Evolutionary conservation across 2,888 invertebrate genomes (phyloP).

Genomic region (Nasonia oneida): DNA sequence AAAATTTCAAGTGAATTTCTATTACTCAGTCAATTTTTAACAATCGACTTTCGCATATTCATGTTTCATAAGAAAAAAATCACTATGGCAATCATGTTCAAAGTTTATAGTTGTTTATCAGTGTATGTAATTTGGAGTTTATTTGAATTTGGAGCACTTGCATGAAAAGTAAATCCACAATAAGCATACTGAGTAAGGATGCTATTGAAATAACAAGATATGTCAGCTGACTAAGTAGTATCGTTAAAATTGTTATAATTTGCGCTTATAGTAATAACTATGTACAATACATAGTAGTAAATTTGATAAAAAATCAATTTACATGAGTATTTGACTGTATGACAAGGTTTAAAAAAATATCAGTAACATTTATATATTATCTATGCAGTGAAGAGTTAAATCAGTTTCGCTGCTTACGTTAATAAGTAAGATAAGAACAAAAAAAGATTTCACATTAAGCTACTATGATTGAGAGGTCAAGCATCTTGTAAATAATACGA

Average conservation of each 20-base stretch:
- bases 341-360: slow-evolving; percentile 21
- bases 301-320: slow-evolving; percentile 25
- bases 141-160: slow-evolving; percentile 55
- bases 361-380: slow-evolving; percentile 45
- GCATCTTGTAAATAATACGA: slow-evolving; percentile 28
- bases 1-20: neutral
- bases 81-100: slow-evolving; percentile 16
- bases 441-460: slow-evolving; percentile 55
- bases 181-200: slow-evolving; percentile 26
- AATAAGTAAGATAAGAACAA: slow-evolving; percentile 49
- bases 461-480: slow-evolving; percentile 48
- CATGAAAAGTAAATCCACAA: slow-evolving; percentile 61
- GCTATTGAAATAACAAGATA: slow-evolving; percentile 10
- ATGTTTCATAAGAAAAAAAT: neutral
- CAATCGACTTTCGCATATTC: slow-evolving; percentile 19
- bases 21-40: slow-evolving; percentile 50
- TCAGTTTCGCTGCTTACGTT: slow-evolving; percentile 50
- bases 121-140: slow-evolving; percentile 34
- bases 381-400: slow-evolving; percentile 61
- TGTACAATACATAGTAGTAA: slow-evolving; percentile 20
- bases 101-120: slow-evolving; percentile 16
- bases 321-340: slow-evolving; percentile 35
- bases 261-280: slow-evolving; percentile 28
- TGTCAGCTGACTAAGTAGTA: slow-evolving; percentile 35
- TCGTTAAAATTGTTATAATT: slow-evolving; percentile 35